Evolutionary conservation across 1,140 invertebrate species (phyloP).

Genomic region (Nymphalis io): DNA sequence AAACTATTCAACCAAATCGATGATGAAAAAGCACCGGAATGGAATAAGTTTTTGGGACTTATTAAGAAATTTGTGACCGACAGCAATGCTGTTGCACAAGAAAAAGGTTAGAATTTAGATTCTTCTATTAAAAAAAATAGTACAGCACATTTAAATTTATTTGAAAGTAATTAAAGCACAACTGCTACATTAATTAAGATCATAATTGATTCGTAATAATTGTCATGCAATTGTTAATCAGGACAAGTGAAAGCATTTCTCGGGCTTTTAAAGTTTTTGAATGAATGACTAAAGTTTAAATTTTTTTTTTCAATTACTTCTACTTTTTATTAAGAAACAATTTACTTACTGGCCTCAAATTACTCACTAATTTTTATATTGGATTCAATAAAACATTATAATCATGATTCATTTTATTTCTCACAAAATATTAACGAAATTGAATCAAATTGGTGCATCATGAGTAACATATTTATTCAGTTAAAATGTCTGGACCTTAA

Average conservation of each 20-base stretch:
- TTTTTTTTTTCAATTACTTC: background rate
- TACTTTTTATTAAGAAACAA: no score
- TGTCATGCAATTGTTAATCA: no score
- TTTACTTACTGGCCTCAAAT: background rate
- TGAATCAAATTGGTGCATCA: background rate
- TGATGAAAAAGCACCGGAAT: slow-evolving; percentile 96
- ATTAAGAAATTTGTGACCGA: slow-evolving; percentile 98
- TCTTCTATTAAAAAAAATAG: background rate
- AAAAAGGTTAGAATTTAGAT: slow-evolving; percentile 86
- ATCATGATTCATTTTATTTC: background rate
- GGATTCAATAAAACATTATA: background rate
- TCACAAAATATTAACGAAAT: background rate
- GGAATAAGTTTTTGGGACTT: slow-evolving; percentile 94
- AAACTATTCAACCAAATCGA: slow-evolving; percentile 93
- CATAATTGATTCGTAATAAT: no score
- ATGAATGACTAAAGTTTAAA: background rate
- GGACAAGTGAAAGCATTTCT: background rate
- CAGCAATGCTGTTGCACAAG: slow-evolving; percentile 96
- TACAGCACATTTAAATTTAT: background rate
- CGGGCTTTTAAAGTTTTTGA: background rate
- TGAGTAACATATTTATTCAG: background rate
- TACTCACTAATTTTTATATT: background rate
- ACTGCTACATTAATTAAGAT: no score
- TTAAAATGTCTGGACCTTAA: background rate
- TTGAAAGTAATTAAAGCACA: no score